Evolutionary conservation across 2,888 invertebrate genomes (phyloP).

Genomic region (Perdita meconis): DNA sequence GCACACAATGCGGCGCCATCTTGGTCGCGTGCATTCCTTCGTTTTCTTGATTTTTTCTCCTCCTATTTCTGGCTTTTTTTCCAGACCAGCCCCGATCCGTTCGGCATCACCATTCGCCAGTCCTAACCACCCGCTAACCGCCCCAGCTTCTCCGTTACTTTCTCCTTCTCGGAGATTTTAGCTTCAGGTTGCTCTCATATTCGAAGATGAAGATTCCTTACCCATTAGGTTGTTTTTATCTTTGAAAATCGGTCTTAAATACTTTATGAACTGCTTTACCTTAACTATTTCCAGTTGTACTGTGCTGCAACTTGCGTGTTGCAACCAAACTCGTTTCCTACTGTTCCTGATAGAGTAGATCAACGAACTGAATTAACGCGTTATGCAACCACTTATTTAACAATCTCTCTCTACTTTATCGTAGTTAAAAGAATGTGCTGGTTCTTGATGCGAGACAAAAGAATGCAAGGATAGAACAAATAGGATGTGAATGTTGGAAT

Average conservation of each 20-base stretch:
- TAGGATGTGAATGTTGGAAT: too few relatives aligned
- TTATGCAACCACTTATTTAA: conserved; percentile 25
- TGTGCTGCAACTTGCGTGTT: conserved; percentile 6
- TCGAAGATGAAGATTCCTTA: background rate
- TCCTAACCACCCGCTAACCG: conserved; percentile 34
- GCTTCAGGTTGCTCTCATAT: background rate
- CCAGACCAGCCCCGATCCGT: conserved; percentile 51
- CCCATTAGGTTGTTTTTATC: background rate
- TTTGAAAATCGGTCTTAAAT: background rate
- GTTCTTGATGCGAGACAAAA: background rate
- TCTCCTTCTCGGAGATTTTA: conserved; percentile 44
- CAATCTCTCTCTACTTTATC: too few relatives aligned
- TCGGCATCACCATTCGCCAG: conserved; percentile 51
- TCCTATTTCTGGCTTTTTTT: conserved; percentile 39
- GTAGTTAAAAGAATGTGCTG: too few relatives aligned
- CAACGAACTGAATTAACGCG: conserved; percentile 16
- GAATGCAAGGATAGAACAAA: background rate
- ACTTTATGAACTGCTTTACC: background rate
- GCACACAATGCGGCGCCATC: conserved; percentile 67
- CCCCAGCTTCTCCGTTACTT: conserved; percentile 33
- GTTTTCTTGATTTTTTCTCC: conserved; percentile 58
- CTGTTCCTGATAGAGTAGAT: conserved; percentile 15
- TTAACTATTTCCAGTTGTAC: too few relatives aligned
- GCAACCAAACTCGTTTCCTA: conserved; percentile 32
- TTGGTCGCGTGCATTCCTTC: conserved; percentile 70